Conservation (phyloP, 2,797 vertebrate genomes). For the Lateolabrax maculatus region DNA sequence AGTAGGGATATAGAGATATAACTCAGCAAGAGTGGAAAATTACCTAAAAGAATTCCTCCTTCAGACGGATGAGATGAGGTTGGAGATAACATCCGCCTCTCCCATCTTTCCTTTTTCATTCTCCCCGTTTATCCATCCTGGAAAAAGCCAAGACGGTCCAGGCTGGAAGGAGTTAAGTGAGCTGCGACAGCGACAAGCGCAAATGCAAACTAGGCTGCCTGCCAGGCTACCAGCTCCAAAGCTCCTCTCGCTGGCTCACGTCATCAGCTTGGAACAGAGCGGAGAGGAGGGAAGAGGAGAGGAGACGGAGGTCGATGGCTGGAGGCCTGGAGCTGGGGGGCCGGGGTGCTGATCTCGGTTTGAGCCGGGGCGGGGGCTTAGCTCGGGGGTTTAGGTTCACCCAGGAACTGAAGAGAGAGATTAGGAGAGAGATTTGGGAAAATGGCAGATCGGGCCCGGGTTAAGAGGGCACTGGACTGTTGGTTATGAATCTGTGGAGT, state of each 20-base stretch:
- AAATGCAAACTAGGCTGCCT: conserved; percentile 90
- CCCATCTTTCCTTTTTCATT: neutral
- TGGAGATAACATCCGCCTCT: conserved; percentile 18
- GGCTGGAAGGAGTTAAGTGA: conserved; percentile 91
- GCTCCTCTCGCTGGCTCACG: conserved; percentile 82
- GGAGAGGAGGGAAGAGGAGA: conserved; percentile 44
- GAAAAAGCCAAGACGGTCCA: conserved; percentile 68
- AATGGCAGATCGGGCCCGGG: conserved; percentile 62
- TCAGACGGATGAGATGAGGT: conserved; percentile 24
- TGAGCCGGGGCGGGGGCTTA: conserved; percentile 57
- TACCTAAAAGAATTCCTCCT: neutral
- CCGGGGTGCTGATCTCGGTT: conserved; percentile 67
- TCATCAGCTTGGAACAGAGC: conserved; percentile 87
- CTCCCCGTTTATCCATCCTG: conserved; percentile 44
- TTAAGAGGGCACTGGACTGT: conserved; percentile 58
- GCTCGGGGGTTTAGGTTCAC: conserved; percentile 59
- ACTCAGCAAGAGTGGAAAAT: neutral
- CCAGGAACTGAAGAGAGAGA: conserved; percentile 54
- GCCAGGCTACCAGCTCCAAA: conserved; percentile 89
- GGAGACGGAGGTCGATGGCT: conserved; percentile 38
- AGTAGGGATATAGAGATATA: neutral
- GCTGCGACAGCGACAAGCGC: conserved; percentile 86
- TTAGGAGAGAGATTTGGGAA: conserved; percentile 54
- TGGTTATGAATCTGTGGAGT: conserved; percentile 61
- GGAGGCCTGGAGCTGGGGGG: conserved; percentile 64